A percentile compares a stretch with the other conserved stretches of the same genome.
Evolutionary conservation across 2,888 invertebrate genomes (phyloP).

Genomic region (Urechis unicinctus): DNA sequence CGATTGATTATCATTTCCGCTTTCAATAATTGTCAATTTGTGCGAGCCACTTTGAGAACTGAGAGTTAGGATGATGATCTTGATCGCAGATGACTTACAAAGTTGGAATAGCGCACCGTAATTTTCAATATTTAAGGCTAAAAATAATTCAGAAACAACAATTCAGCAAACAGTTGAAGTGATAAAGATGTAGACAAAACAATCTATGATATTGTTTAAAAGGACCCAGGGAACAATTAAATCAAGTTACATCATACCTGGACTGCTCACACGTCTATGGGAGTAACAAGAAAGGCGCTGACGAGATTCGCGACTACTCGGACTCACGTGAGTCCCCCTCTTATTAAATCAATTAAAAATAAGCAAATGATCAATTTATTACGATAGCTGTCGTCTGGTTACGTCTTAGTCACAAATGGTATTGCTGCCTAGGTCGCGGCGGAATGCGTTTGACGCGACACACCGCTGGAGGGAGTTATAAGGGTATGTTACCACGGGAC

Average conservation of each 20-base stretch:
- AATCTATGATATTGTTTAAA: background rate
- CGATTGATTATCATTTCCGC: background rate
- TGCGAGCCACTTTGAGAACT: too few species aligned
- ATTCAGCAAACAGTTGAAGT: too few species aligned
- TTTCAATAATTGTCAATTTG: background rate
- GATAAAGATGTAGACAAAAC: too few species aligned
- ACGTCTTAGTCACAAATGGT: background rate
- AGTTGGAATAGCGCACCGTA: too few species aligned
- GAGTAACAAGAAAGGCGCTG: slow-evolving; percentile 27
- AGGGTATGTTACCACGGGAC: slow-evolving; percentile 14
- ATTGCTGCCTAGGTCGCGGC: slow-evolving; percentile 7
- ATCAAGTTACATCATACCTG: slow-evolving; percentile 74
- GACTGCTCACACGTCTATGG: slow-evolving; percentile 64
- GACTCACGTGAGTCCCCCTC: background rate
- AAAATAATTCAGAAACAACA: too few species aligned
- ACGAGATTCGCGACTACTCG: slow-evolving; percentile 40
- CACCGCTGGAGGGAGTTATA: slow-evolving; percentile 6
- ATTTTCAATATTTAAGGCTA: too few species aligned
- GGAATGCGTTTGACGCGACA: slow-evolving; percentile 10
- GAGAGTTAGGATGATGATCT: too few species aligned
- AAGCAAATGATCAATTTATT: background rate
- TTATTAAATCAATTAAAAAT: too few species aligned
- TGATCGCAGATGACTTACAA: too few species aligned
- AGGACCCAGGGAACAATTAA: slow-evolving; percentile 68
- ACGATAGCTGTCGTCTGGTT: background rate